These are phyloP conservation scores for Eriocheir sinensis DNA, from an alignment of 1,140 invertebrate genomes.

Conservation along the genomic window DNA sequence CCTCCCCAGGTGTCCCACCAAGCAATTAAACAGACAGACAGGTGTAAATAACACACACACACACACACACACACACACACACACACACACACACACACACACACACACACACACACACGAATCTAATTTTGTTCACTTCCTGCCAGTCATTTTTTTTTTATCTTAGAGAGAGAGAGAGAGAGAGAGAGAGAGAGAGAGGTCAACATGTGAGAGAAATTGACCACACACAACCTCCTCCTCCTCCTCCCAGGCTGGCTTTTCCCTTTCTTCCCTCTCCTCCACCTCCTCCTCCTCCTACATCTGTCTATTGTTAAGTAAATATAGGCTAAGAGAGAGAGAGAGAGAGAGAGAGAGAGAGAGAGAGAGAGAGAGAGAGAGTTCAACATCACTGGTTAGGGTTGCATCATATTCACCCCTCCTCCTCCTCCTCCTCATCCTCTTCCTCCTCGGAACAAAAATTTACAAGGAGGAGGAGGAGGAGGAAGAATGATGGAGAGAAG, in stretches of 20 bases:
- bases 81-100: neutral
- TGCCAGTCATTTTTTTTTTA: too few relatives aligned
- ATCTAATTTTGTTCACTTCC: neutral
- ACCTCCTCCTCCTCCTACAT: neutral
- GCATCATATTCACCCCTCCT: neutral
- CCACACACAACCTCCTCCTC: neutral
- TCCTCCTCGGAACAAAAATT: too few relatives aligned
- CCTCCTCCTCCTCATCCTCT: neutral
- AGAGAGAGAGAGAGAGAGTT: neutral
- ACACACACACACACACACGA: neutral
- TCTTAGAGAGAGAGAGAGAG: neutral
- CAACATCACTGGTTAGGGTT: too few relatives aligned
- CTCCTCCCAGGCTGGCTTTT: neutral
- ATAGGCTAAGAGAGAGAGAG: neutral
- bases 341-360: neutral
- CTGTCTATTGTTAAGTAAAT: too few relatives aligned
- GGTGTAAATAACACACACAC: neutral
- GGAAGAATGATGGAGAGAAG: too few relatives aligned
- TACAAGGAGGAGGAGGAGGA: neutral
- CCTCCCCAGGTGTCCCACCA: neutral
- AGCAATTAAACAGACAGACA: neutral
- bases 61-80: neutral
- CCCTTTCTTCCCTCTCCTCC: neutral
- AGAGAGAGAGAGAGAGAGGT: neutral
- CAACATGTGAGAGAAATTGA: neutral